These are phyloP conservation scores for Macquaria australasica DNA, from an alignment of 2,113 vertebrate species.

Conservation along the genomic window DNA sequence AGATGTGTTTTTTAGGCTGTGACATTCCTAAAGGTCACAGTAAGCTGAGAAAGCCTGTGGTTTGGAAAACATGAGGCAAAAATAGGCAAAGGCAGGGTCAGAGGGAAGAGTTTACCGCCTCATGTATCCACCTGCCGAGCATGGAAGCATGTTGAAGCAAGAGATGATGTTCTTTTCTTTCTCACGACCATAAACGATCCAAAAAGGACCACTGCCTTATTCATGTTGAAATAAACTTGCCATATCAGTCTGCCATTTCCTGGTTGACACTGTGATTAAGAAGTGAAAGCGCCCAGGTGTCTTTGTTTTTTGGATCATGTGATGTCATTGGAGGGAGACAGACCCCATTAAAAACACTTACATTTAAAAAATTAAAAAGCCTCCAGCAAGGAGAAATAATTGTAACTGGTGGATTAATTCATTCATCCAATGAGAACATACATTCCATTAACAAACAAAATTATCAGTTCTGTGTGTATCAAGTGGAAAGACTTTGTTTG, in stretches of 20 bases:
- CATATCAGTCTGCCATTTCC: not conserved
- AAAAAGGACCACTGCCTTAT: not conserved
- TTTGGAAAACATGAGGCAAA: constrained; percentile 41
- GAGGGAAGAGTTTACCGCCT: not conserved
- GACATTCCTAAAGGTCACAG: constrained; percentile 37
- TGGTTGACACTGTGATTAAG: not conserved
- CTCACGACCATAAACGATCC: not conserved
- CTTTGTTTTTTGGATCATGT: not conserved
- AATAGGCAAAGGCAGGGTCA: constrained; percentile 7
- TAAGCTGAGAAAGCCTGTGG: constrained; percentile 42
- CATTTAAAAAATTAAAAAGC: not conserved
- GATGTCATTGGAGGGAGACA: not conserved
- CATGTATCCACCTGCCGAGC: not conserved
- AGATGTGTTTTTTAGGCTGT: constrained; percentile 7
- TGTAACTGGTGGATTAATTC: not conserved
- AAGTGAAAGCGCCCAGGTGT: not conserved
- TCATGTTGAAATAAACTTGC: no score
- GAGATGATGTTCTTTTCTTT: not conserved
- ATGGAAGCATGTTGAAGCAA: not conserved
- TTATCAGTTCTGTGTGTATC: not conserved
- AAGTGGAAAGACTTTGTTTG: not conserved
- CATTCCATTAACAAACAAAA: not conserved
- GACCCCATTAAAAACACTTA: not conserved
- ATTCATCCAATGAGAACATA: not conserved
- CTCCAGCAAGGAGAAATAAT: not conserved